Evolutionary conservation across 2,113 vertebrate species (phyloP).

Genomic region (Mus pahari): DNA sequence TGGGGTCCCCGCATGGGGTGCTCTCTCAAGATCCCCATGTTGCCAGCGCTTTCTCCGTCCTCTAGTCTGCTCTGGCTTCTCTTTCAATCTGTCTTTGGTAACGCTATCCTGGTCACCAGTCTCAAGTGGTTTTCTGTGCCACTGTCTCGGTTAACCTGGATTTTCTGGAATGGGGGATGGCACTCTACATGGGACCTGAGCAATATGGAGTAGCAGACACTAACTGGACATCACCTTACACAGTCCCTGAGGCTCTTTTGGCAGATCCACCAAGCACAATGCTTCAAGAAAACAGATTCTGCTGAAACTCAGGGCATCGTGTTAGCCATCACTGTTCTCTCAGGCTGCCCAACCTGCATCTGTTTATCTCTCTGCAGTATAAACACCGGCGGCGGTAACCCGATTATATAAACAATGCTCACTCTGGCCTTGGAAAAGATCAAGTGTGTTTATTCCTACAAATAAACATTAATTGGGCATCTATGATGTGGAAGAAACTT

Average conservation of each 20-base stretch:
- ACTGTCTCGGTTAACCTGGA: neutral
- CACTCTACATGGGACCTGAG: neutral
- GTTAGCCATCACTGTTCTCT: neutral
- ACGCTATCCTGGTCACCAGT: neutral
- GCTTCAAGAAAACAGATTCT: neutral
- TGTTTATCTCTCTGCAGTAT: neutral
- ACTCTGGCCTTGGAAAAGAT: neutral
- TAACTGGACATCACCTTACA: neutral
- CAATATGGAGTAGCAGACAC: neutral
- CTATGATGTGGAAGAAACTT: neutral
- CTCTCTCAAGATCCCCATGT: neutral
- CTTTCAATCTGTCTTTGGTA: neutral
- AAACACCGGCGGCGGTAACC: neutral
- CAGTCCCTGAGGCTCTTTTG: neutral
- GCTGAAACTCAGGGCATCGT: neutral
- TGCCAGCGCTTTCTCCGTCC: neutral
- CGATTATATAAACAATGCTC: neutral
- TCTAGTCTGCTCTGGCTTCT: neutral
- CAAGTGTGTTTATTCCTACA: neutral
- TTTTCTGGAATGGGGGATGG: neutral
- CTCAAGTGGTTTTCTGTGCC: no score
- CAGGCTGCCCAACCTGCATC: neutral
- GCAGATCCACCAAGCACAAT: neutral
- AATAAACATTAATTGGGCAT: neutral
- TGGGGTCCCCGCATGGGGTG: rapidly evolving